Percentiles rank a stretch among this genome's conserved stretches.
Evolutionary conservation across 2,888 invertebrate species (phyloP).

Genomic region (Spisula solida): DNA sequence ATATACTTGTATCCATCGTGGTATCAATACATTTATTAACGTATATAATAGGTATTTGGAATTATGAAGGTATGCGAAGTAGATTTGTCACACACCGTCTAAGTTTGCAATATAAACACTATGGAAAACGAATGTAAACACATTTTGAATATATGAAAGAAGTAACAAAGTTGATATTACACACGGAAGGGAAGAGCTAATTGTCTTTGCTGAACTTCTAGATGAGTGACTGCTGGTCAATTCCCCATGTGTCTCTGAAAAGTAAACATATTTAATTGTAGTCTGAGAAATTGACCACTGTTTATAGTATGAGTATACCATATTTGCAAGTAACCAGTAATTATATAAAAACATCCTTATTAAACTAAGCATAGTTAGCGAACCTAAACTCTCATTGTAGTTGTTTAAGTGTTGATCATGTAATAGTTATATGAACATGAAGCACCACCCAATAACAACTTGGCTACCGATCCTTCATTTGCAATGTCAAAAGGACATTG

Average conservation of each 20-base stretch:
- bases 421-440: too few species aligned
- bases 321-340: too few species aligned
- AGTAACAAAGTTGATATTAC: conserved; percentile 1
- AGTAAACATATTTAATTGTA: neutral
- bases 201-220: neutral
- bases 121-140: neutral
- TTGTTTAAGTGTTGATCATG: too few species aligned
- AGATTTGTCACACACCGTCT: neutral
- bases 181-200: neutral
- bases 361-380: too few species aligned
- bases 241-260: neutral
- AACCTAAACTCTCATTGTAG: too few species aligned
- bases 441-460: too few species aligned
- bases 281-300: too few species aligned
- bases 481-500: too few species aligned
- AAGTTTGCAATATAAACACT: neutral
- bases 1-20: neutral
- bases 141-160: neutral
- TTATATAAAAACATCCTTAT: too few species aligned
- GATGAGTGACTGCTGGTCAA: neutral
- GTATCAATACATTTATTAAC: neutral
- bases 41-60: neutral
- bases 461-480: too few species aligned
- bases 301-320: too few species aligned
- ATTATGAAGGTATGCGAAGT: neutral